Conservation (phyloP, 2,113 vertebrate species). For the Myotis davidii region DNA sequence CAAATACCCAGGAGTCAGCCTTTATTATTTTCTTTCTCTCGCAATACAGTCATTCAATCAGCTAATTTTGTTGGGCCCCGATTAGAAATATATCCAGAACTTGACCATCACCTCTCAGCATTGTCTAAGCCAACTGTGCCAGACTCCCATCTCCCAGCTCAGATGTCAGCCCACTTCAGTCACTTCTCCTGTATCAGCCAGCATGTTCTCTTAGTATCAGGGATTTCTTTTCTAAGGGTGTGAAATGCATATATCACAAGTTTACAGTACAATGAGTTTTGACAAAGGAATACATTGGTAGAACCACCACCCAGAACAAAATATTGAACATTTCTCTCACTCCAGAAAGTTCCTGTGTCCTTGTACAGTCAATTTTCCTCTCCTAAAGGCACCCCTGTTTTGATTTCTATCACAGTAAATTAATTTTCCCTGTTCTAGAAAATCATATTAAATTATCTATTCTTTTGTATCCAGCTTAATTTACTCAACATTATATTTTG, state of each 20-base stretch:
- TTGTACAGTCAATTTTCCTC: neutral
- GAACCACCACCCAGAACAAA: neutral
- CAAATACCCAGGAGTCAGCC: neutral
- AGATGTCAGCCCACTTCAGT: neutral
- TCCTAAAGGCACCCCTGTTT: neutral
- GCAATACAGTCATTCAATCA: neutral
- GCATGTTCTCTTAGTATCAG: neutral
- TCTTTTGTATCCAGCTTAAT: neutral
- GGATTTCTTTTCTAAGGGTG: neutral
- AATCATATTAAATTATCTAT: neutral
- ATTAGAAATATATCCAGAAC: neutral
- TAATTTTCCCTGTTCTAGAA: neutral
- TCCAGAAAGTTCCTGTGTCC: neutral
- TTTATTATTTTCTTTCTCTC: neutral
- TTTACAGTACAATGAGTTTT: neutral
- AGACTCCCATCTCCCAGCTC: neutral
- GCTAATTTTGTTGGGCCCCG: neutral
- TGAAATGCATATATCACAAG: neutral
- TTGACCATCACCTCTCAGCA: neutral
- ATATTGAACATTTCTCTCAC: neutral
- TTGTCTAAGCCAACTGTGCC: neutral
- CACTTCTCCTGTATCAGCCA: neutral
- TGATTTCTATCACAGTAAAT: neutral
- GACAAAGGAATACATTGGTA: neutral
- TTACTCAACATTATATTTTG: neutral